Percentiles rank a stretch among this genome's conserved stretches.
Evolutionary conservation across 23 tunicate genomes (phyloP).

Genomic region (Halocynthia aurantium): DNA sequence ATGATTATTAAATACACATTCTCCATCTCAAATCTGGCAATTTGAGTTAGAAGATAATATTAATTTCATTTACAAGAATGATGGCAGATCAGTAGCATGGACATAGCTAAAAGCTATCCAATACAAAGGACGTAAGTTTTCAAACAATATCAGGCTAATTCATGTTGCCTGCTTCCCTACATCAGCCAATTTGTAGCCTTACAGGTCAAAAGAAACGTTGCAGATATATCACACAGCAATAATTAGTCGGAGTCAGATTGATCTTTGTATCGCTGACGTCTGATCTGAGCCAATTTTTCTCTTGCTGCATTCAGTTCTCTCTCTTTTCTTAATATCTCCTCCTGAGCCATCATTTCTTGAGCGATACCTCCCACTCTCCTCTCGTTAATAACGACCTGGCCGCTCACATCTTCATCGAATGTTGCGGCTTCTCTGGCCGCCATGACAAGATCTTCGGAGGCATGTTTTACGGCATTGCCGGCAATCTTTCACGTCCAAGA

Average conservation of each 20-base stretch:
- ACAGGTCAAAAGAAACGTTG: neutral
- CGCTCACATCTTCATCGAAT: constrained; percentile 56
- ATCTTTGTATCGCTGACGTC: constrained; percentile 71
- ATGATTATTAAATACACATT: too few species aligned
- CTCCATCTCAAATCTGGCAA: too few species aligned
- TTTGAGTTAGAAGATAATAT: too few species aligned
- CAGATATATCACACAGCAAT: neutral
- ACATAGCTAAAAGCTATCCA: too few species aligned
- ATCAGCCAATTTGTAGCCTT: neutral
- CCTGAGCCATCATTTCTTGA: constrained; percentile 97
- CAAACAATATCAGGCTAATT: too few species aligned
- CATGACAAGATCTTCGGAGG: constrained; percentile 88
- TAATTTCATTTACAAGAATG: too few species aligned
- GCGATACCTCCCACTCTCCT: constrained; percentile 90
- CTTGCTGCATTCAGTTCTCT: constrained; percentile 87
- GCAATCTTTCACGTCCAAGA: constrained; percentile 53
- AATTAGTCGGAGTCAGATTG: constrained; percentile 72
- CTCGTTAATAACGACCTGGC: constrained; percentile 53
- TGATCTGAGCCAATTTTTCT: constrained; percentile 87
- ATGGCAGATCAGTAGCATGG: too few species aligned
- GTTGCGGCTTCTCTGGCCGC: constrained; percentile 80
- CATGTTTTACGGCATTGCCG: constrained; percentile 93
- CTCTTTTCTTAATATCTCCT: constrained; percentile 91
- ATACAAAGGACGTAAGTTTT: too few species aligned
- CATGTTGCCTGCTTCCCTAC: too few species aligned